Percentiles rank a stretch among this genome's conserved stretches.
Conservation (phyloP, 2,888 invertebrate species). For the Pollenia amentaria region DNA sequence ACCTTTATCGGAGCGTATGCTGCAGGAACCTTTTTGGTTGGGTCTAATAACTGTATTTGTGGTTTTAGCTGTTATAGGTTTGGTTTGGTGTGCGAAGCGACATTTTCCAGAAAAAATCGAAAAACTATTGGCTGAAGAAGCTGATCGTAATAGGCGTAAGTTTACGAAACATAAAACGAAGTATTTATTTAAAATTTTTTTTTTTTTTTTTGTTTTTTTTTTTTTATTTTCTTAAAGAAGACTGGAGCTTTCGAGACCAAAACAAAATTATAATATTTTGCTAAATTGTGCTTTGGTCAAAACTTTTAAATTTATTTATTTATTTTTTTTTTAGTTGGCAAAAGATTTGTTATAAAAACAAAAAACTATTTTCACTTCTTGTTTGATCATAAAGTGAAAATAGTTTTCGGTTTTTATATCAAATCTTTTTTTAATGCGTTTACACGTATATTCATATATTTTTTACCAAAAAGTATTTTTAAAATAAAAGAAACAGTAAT, state of each 20-base stretch:
- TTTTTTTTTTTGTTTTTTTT: conserved; percentile 1
- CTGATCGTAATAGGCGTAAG: conserved; percentile 90
- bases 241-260: conserved; percentile 72
- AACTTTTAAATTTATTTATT: background rate
- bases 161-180: conserved; percentile 71
- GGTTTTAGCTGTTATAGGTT: conserved; percentile 91
- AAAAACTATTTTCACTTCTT: conserved; percentile 56
- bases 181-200: background rate
- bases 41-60: conserved; percentile 93
- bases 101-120: conserved; percentile 95
- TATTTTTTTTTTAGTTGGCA: background rate
- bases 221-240: background rate
- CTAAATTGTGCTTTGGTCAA: conserved; percentile 44
- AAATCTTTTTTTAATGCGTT: background rate
- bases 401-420: conserved; percentile 54
- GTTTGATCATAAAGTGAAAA: conserved; percentile 56
- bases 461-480: too few species aligned
- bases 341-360: conserved; percentile 39
- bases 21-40: conserved; percentile 95
- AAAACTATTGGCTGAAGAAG: conserved; percentile 92
- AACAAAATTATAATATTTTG: conserved; percentile 1
- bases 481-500: too few species aligned
- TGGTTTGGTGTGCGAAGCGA: conserved; percentile 93
- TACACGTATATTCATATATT: too few species aligned
- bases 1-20: conserved; percentile 91